Evolutionary conservation across 2,888 invertebrate species (phyloP).

Genomic region (Thymelicus lineola): DNA sequence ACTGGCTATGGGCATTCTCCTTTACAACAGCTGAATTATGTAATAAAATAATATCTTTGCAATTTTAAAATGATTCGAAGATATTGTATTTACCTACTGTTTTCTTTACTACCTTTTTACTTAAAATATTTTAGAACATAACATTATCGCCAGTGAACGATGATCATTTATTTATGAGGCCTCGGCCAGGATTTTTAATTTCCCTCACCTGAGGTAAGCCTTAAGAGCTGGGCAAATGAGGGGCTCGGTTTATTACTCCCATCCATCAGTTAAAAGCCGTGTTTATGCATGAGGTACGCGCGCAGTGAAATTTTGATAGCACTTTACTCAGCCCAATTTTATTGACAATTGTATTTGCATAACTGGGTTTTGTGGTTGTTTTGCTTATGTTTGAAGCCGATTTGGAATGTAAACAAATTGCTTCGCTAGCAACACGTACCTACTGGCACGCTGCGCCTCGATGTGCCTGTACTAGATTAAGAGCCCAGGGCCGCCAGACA

Average conservation of each 20-base stretch:
- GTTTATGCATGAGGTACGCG: conserved; percentile 36
- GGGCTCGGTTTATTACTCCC: conserved; percentile 46
- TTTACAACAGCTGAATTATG: too few species aligned
- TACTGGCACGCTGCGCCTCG: neutral
- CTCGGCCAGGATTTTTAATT: conserved; percentile 37
- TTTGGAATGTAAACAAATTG: conserved; percentile 27
- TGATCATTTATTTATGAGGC: neutral
- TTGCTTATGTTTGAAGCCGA: conserved; percentile 28
- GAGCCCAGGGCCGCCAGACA: too few species aligned
- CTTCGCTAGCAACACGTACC: too few species aligned
- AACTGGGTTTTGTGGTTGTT: conserved; percentile 42
- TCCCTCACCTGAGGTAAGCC: conserved; percentile 41
- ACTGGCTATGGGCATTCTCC: too few species aligned
- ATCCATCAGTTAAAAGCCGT: conserved; percentile 47
- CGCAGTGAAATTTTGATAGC: conserved; percentile 47
- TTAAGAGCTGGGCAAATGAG: conserved; percentile 41
- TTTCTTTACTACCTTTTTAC: too few species aligned
- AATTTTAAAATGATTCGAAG: too few species aligned
- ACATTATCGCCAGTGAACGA: too few species aligned
- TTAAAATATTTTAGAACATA: too few species aligned
- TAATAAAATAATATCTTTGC: too few species aligned
- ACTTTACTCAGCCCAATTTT: conserved; percentile 50
- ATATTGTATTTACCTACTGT: too few species aligned
- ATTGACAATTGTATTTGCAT: conserved; percentile 54
- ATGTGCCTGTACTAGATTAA: too few species aligned